Evolutionary conservation across 2,797 vertebrate genomes (phyloP).

Genomic region (Ambastaia sidthimunki): DNA sequence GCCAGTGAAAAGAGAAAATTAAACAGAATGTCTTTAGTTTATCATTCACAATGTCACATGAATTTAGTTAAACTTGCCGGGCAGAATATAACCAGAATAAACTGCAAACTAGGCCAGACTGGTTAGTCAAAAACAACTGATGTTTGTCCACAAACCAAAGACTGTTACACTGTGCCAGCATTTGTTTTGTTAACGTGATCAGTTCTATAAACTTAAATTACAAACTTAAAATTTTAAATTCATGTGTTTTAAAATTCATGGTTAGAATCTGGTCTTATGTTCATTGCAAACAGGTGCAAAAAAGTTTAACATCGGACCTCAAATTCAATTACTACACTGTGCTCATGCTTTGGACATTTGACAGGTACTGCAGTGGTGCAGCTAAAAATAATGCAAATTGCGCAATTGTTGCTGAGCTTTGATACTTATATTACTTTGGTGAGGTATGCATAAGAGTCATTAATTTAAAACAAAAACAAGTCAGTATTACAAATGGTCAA

Average conservation of each 20-base stretch:
- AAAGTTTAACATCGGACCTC: slow-evolving; percentile 28
- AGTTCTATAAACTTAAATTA: no score
- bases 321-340: not conserved
- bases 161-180: no score
- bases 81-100: no score
- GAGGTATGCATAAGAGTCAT: not conserved
- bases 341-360: slow-evolving; percentile 16
- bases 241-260: no score
- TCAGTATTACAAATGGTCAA: no score
- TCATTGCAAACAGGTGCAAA: slow-evolving; percentile 52
- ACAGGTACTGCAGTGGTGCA: slow-evolving; percentile 9
- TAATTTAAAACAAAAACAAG: not conserved
- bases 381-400: slow-evolving; percentile 54
- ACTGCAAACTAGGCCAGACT: no score
- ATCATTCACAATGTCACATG: not conserved
- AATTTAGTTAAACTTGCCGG: no score
- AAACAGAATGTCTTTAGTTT: not conserved
- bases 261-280: slow-evolving; percentile 9
- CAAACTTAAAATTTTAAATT: no score
- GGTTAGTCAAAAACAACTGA: no score
- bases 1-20: slow-evolving; percentile 35
- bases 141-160: no score
- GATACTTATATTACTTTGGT: not conserved
- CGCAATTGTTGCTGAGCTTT: slow-evolving; percentile 21
- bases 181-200: no score